Percentiles rank a stretch among this genome's conserved stretches.
These are phyloP conservation scores for Sebastes matsubarae DNA, from an alignment of 2,797 vertebrate genomes.

Conservation along the genomic window DNA sequence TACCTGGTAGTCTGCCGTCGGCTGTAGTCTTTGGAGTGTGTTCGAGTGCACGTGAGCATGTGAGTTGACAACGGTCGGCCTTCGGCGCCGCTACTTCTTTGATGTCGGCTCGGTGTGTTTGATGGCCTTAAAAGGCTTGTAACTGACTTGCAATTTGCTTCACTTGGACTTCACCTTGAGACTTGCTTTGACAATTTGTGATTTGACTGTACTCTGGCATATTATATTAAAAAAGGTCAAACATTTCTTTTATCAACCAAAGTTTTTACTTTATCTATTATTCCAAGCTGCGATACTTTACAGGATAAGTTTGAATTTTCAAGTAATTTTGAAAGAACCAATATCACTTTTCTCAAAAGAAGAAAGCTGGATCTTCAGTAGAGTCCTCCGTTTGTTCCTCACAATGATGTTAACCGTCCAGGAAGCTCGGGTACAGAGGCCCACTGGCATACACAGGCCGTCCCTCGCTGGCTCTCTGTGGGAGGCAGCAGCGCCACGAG, in stretches of 20 bases:
- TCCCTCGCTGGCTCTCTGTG: constrained; percentile 50
- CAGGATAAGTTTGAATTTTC: not conserved
- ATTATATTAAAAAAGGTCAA: not conserved
- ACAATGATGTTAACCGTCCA: constrained; percentile 51
- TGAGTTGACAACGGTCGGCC: no score
- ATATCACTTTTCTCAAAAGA: not conserved
- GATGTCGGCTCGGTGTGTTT: no score
- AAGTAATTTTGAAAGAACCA: not conserved
- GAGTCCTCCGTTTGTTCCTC: constrained; percentile 31
- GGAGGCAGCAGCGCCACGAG: constrained; percentile 49
- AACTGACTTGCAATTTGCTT: not conserved
- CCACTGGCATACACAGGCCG: constrained; percentile 41
- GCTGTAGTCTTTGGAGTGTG: no score
- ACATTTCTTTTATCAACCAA: not conserved
- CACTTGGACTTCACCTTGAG: not conserved
- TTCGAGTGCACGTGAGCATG: no score
- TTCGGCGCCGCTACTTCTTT: no score
- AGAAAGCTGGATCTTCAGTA: constrained; percentile 18
- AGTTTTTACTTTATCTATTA: not conserved
- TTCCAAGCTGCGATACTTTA: not conserved
- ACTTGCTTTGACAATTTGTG: not conserved
- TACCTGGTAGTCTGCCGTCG: no score
- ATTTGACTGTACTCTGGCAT: not conserved
- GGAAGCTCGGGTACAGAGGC: constrained; percentile 42
- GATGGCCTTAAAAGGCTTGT: not conserved